phyloP scores from a whole-genome alignment of 1,140 invertebrate species.

The Agrypnia vestita region DNA sequence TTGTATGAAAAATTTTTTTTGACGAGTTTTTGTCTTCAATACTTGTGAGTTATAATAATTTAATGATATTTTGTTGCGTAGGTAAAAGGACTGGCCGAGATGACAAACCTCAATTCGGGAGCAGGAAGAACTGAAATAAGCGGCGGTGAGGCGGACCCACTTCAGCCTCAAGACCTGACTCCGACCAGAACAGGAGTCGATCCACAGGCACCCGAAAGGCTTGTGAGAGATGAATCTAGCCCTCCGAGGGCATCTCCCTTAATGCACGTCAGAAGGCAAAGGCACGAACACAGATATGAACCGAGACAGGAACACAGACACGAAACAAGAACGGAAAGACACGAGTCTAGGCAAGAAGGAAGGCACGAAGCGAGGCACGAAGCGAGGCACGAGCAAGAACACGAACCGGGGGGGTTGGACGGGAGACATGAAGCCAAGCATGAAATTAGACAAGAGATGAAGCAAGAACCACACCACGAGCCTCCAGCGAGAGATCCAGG shows the following conservation, averaged over 20 bases:
- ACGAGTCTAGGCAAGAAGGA: conserved; percentile 64
- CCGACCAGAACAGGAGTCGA: conserved; percentile 45
- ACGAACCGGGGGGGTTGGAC: conserved; percentile 64
- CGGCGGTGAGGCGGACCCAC: conserved; percentile 52
- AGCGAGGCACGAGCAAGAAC: conserved; percentile 64
- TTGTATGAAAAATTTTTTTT: too few relatives aligned
- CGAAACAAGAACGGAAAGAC: conserved; percentile 63
- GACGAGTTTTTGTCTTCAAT: too few relatives aligned
- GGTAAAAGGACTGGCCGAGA: conserved; percentile 92
- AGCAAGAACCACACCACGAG: conserved; percentile 66
- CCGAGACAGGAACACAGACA: conserved; percentile 62
- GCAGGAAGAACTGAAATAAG: conserved; percentile 61
- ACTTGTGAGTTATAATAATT: too few relatives aligned
- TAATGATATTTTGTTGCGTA: not conserved
- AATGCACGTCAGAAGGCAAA: conserved; percentile 66
- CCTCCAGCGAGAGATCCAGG: conserved; percentile 54
- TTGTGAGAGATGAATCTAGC: conserved; percentile 67
- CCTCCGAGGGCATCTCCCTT: conserved; percentile 71
- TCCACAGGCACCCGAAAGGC: conserved; percentile 57
- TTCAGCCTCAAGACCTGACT: conserved; percentile 59
- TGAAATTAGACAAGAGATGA: conserved; percentile 62
- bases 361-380: conserved; percentile 63
- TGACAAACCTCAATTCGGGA: conserved; percentile 84
- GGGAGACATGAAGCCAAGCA: conserved; percentile 65
- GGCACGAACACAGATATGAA: conserved; percentile 64